phyloP scores from a whole-genome alignment of 1,140 invertebrate species.

The Metaphire vulgaris region DNA sequence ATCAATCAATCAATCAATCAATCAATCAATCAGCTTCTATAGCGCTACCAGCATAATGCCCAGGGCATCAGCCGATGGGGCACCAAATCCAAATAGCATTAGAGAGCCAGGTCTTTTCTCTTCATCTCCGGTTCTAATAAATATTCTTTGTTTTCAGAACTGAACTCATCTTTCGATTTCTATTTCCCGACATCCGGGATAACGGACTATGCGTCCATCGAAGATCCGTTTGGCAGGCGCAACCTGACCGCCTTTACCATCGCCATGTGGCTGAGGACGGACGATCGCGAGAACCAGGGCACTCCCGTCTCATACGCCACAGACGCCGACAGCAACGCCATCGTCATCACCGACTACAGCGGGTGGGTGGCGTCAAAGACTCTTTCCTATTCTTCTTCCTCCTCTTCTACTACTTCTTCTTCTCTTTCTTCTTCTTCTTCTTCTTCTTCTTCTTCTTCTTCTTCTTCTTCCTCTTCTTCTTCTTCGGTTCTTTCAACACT shows the following conservation, averaged over 20 bases:
- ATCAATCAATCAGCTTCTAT: too few relatives aligned
- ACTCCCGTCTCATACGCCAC: constrained; percentile 66
- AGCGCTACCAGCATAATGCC: too few relatives aligned
- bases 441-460: too few relatives aligned
- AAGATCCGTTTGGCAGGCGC: constrained; percentile 38
- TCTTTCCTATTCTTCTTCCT: background rate
- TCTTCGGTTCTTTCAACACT: too few relatives aligned
- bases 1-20: too few relatives aligned
- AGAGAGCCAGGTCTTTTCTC: too few relatives aligned
- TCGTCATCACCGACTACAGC: constrained; percentile 65
- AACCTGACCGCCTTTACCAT: constrained; percentile 55
- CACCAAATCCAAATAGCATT: too few relatives aligned
- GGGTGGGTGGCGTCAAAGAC: constrained; percentile 60
- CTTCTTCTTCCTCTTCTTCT: too few relatives aligned
- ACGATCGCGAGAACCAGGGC: constrained; percentile 63
- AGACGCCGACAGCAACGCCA: constrained; percentile 57
- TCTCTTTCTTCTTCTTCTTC: background rate
- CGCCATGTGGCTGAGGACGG: constrained; percentile 64
- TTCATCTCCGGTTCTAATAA: too few relatives aligned
- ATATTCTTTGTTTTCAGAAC: constrained; percentile 43
- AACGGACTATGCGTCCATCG: constrained; percentile 55
- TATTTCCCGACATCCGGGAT: constrained; percentile 56
- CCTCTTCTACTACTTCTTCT: background rate
- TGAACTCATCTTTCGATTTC: constrained; percentile 55
- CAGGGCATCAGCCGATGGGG: too few relatives aligned